Evolutionary conservation across 2,797 vertebrate species (phyloP), one percentile per base, ranked within the genome.

Genomic region (Amazona ochrocephala): DNA sequence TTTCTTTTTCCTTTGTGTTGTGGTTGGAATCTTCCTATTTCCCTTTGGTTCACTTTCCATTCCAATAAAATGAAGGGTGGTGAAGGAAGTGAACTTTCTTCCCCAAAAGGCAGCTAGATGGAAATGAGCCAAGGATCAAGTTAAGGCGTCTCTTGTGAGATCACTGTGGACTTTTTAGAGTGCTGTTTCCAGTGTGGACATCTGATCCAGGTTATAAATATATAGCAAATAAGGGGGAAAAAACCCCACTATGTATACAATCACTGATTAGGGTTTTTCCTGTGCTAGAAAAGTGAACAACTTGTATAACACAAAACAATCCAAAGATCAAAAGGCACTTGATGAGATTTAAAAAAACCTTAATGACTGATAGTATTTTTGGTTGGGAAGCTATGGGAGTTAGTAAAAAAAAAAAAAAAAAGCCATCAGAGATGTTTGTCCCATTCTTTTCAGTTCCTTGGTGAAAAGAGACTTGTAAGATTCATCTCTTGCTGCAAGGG

Each of bases 21-120:
- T 92, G 81, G 51, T 80, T 95, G 72, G 45, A 78, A 76, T 87
- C 50, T 87, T 97, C 64, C 92, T 54, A 51, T 85, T 95, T 90
- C 77, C 48, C 76, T 65, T 64, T 5, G 10, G 24, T 94, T 90
- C 71, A 32, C 90, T 96, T 95, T 93, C 72, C 51, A 48, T 73
- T 84, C 84, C 68, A 75, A 5, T 78, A 77, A 77, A 91, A 87
- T 66, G 20, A 80, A 87, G 79, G 78, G 11, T 76, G 79, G 30
- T 68, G 39, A 89, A 89, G 47, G 42, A 84, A 85, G 58, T 74
- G 34, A 75, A 64, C 53, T 79, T 79, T 87, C 24, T 82, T 76
- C 67, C 47, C n/a, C 44, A 53, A 42, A 64, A 87, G 53, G 15
- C 68, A 72, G 13, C 51, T 77, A 53, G 48, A 56, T 89, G 68